Base-by-base conservation (phyloP, 2,888 invertebrate genomes). In the Chaitophorus viminalis region DNA sequence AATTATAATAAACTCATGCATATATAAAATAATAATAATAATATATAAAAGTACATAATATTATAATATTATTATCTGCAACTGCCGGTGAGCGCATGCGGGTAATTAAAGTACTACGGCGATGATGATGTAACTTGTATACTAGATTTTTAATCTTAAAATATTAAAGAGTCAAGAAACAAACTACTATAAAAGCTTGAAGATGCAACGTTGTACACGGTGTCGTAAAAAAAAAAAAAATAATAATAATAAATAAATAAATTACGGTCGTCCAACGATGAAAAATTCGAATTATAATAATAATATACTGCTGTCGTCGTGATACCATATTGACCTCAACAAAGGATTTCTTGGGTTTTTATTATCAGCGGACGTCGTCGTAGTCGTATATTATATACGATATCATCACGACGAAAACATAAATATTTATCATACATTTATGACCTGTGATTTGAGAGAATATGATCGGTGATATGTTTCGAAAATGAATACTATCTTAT, bases 301-400 rank as follows among this genome's bases (percentile, higher is more conserved):
- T 14, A 46, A 46, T 65, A 39, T 0, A 39, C n/a, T 39, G 39
- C 39, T 39, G 14, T 52, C 21, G 70, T 33, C 33, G 21, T 52
- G 82, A 70, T 82, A 46, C 31, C 70, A 82, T 72, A 46, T 70
- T 31, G 81, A 82, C 81, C 81, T 52, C 1, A 21, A 8, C 52
- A 33, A 9, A 14, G 29, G 17, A 29, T 70, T 82, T 72, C 29
- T 79, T 25, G 79, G 33, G 33, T 82, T 70, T 46, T 82, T 46
- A 31, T 81, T 52, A 52, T 82, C 52, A 29, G 9, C 65, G n/a
- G 65, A 21, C 21, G 25, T 65, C 65, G 8, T n/a, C n/a, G 8
- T 8, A 65, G 5, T 25, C 65, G 25, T 39, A 39, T n/a, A n/a
- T n/a, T n/a, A n/a, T n/a, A n/a, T 39, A 0, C 39, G 11, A 39